A percentile compares a stretch with the other conserved stretches of the same genome.
Evolutionary conservation across 2,797 vertebrate species (phyloP).

Genomic region (Austrolebias charrua): DNA sequence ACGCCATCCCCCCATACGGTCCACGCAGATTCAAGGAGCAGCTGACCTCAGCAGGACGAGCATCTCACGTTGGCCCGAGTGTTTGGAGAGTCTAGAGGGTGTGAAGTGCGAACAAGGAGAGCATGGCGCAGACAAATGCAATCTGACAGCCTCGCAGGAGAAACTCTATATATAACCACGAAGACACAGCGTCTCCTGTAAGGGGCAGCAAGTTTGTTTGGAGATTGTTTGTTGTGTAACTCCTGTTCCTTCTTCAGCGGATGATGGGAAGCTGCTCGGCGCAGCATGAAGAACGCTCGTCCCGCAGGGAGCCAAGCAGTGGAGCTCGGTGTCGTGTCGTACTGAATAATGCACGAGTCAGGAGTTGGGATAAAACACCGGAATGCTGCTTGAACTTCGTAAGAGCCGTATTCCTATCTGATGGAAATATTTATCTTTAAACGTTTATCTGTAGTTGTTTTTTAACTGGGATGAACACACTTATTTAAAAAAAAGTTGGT

Average conservation of each 20-base stretch:
- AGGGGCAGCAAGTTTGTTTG: slow-evolving; percentile 17
- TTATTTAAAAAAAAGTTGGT: too few species aligned
- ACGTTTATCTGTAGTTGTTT: too few species aligned
- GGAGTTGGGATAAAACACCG: not conserved
- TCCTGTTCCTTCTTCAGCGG: slow-evolving; percentile 9
- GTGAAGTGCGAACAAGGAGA: slow-evolving; percentile 63
- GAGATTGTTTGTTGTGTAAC: slow-evolving; percentile 40
- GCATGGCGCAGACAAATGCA: slow-evolving; percentile 54
- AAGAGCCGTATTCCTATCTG: not conserved
- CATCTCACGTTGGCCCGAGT: slow-evolving; percentile 28
- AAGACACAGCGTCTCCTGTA: slow-evolving; percentile 43
- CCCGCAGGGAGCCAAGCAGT: slow-evolving; percentile 12
- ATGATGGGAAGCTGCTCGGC: slow-evolving; percentile 31
- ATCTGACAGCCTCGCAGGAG: slow-evolving; percentile 68
- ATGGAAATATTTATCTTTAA: too few species aligned
- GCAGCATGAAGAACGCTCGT: slow-evolving; percentile 10
- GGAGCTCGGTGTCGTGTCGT: slow-evolving; percentile 8
- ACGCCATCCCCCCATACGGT: slow-evolving; percentile 17
- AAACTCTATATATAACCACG: slow-evolving; percentile 70
- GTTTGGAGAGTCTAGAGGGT: slow-evolving; percentile 45
- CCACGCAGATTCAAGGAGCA: slow-evolving; percentile 13
- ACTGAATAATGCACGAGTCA: slow-evolving; percentile 19
- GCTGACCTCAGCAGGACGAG: slow-evolving; percentile 64
- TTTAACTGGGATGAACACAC: too few species aligned
- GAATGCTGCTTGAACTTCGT: not conserved